Evolutionary conservation across 2,797 vertebrate genomes (phyloP).

Genomic region (Columba guinea): DNA sequence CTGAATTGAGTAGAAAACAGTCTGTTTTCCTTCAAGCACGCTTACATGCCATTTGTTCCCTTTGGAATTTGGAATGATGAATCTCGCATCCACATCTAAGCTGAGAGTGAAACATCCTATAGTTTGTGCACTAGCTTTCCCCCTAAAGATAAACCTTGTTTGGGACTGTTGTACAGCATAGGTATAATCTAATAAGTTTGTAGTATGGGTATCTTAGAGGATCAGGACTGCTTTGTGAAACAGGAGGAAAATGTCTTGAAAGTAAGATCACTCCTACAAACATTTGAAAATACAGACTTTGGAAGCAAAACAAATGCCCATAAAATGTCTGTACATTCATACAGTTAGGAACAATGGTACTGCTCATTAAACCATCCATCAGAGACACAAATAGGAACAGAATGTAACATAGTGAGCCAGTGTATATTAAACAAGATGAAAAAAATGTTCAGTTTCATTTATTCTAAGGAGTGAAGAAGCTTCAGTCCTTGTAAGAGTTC

Average conservation of each 20-base stretch:
- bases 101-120: neutral
- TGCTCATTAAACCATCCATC: neutral
- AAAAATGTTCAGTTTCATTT: neutral
- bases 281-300: neutral
- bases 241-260: neutral
- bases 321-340: neutral
- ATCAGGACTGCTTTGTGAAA: neutral
- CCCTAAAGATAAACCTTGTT: neutral
- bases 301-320: neutral
- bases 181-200: neutral
- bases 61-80: neutral
- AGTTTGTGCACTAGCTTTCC: neutral
- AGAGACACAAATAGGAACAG: neutral
- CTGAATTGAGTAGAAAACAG: neutral
- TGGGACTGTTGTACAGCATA: neutral
- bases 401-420: neutral
- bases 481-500: neutral
- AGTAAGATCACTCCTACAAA: neutral
- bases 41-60: neutral
- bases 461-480: neutral
- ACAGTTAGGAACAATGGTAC: neutral
- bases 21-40: neutral
- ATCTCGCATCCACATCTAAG: neutral
- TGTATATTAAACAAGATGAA: neutral
- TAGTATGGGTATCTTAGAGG: neutral